A percentile compares a stretch with the other conserved stretches of the same genome.
phyloP scores from a whole-genome alignment of 2,888 invertebrate species.

The Marronus borbonicus region DNA sequence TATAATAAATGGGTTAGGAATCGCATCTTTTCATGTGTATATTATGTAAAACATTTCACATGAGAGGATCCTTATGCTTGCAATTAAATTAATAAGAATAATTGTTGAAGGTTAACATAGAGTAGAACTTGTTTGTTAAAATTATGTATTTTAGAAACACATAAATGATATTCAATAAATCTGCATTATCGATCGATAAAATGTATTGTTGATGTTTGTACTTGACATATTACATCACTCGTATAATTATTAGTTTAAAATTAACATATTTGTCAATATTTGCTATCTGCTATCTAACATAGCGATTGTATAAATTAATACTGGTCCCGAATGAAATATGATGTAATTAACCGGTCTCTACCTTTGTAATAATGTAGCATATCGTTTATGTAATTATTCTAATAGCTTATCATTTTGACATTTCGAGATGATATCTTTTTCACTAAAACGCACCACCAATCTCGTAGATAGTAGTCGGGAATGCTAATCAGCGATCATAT shows the following conservation, averaged over 20 bases:
- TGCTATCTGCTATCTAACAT: conserved; percentile 12
- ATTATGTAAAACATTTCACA: not conserved
- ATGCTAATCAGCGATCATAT: too few species aligned
- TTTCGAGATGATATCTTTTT: not conserved
- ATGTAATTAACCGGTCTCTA: not conserved
- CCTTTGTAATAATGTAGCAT: not conserved
- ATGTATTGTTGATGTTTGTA: not conserved
- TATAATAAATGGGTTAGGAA: not conserved
- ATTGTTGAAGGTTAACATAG: not conserved
- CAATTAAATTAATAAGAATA: not conserved
- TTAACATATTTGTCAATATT: conserved; percentile 46
- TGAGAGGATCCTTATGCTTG: too few species aligned
- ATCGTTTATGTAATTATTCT: not conserved
- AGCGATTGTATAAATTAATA: conserved; percentile 39
- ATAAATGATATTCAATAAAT: not conserved
- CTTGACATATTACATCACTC: conserved; percentile 43
- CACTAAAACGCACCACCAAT: too few species aligned
- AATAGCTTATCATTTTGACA: not conserved
- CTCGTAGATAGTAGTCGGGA: too few species aligned
- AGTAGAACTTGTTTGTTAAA: not conserved
- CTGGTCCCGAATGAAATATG: not conserved
- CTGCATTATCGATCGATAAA: not conserved
- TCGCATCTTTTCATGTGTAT: not conserved
- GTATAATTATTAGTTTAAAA: conserved; percentile 37
- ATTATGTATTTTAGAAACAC: not conserved